A percentile compares a stretch with the other conserved stretches of the same genome.
These are phyloP conservation scores for Propithecus perrieri DNA, from an alignment of 2,797 vertebrate genomes.

Conservation along the genomic window DNA sequence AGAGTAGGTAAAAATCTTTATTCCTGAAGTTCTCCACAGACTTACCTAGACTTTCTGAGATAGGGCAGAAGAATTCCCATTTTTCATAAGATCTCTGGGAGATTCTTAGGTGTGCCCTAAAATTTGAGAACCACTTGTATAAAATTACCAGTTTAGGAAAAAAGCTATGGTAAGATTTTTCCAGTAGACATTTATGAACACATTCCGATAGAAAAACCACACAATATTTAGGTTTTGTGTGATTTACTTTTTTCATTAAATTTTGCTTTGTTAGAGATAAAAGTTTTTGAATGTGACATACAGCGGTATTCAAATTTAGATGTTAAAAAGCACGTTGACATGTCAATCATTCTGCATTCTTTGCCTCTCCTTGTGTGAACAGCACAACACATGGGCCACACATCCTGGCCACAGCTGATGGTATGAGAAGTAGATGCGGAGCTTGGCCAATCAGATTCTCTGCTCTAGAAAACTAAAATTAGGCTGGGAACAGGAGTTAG, in stretches of 20 bases:
- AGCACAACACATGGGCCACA: neutral
- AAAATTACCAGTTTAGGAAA: neutral
- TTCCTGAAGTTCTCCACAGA: neutral
- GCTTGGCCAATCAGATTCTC: neutral
- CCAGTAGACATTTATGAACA: neutral
- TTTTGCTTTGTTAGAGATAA: neutral
- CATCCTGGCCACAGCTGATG: neutral
- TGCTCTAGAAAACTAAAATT: neutral
- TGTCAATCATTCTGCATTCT: neutral
- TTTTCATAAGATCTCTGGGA: neutral
- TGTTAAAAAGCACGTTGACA: neutral
- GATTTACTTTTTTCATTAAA: slow-evolving; percentile 9
- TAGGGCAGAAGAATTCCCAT: neutral
- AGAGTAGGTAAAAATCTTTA: neutral
- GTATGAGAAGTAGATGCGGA: neutral
- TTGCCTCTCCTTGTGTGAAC: neutral
- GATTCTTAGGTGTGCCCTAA: neutral
- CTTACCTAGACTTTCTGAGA: neutral
- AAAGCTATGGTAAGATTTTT: neutral
- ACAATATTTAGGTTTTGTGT: neutral
- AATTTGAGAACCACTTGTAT: neutral
- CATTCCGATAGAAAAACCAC: neutral
- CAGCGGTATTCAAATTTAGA: neutral
- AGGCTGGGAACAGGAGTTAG: neutral
- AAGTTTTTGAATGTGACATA: neutral